phyloP scores from a whole-genome alignment of 1,140 invertebrate genomes.

The Euura lappo region DNA sequence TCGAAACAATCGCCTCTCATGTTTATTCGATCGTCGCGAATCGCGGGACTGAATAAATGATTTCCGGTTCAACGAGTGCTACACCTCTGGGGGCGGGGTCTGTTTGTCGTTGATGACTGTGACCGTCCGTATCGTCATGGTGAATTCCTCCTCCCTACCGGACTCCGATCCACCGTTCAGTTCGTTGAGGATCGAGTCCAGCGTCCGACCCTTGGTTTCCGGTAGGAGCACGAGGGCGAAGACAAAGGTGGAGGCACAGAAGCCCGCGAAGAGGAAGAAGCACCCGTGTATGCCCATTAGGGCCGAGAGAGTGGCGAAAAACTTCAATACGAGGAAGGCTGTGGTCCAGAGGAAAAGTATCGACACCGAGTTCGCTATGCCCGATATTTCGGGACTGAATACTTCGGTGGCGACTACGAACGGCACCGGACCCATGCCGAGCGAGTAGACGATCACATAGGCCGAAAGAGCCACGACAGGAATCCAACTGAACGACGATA shows the following conservation, averaged over 20 bases:
- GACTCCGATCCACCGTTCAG: conserved; percentile 34
- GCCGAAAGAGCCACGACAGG: conserved; percentile 61
- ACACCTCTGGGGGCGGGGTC: too few relatives aligned
- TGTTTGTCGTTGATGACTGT: too few relatives aligned
- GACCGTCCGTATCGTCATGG: too few relatives aligned
- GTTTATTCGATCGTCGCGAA: too few relatives aligned
- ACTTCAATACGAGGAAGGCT: conserved; percentile 64
- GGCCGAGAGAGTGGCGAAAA: conserved; percentile 43
- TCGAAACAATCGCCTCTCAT: too few relatives aligned
- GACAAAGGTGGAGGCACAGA: conserved; percentile 33
- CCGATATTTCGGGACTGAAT: conserved; percentile 60
- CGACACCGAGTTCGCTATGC: conserved; percentile 59
- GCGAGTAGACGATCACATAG: conserved; percentile 63
- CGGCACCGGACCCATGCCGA: conserved; percentile 62
- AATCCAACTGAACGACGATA: conserved; percentile 55
- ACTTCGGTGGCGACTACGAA: conserved; percentile 70
- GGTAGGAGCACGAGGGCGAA: conserved; percentile 61
- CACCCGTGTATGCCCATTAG: conserved; percentile 46
- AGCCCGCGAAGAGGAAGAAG: conserved; percentile 43
- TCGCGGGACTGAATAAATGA: too few relatives aligned
- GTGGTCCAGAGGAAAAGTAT: conserved; percentile 58
- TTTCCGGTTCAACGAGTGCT: too few relatives aligned
- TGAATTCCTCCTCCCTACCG: too few relatives aligned
- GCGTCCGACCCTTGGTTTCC: conserved; percentile 68
- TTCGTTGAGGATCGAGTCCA: conserved; percentile 64